Conservation (phyloP, 1,140 invertebrate genomes). For the Zophobas atratus region DNA sequence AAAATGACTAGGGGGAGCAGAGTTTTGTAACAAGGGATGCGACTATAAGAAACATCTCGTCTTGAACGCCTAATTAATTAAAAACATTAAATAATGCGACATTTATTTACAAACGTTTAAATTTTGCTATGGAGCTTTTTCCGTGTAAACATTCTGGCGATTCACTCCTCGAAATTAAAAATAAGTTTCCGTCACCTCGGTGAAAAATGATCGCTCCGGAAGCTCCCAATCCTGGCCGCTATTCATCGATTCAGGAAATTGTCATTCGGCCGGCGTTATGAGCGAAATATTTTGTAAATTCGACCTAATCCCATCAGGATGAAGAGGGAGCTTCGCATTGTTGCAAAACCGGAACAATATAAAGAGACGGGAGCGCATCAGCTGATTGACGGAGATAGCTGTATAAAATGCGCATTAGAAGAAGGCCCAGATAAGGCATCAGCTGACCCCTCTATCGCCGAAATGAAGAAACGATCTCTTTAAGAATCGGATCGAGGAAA, state of each 20-base stretch:
- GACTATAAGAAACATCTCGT: too few species aligned
- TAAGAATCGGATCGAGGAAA: conserved; percentile 8
- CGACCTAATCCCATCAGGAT: conserved; percentile 20
- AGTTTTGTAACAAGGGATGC: neutral
- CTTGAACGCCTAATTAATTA: too few species aligned
- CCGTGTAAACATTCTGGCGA: too few species aligned
- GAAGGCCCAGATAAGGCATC: conserved; percentile 32
- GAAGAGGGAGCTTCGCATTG: conserved; percentile 16
- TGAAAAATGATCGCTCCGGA: too few species aligned
- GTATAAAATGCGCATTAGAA: conserved; percentile 48
- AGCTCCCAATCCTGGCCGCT: too few species aligned
- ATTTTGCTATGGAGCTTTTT: too few species aligned
- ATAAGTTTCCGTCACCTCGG: too few species aligned
- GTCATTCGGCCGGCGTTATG: conserved; percentile 18
- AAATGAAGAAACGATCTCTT: conserved; percentile 41
- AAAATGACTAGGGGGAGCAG: neutral
- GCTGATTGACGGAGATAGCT: conserved; percentile 34
- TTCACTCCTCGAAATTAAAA: too few species aligned
- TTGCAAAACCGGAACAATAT: conserved; percentile 37
- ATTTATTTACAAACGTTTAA: too few species aligned
- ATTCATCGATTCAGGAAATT: neutral
- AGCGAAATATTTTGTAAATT: conserved; percentile 29
- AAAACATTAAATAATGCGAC: too few species aligned
- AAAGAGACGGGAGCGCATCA: conserved; percentile 14
- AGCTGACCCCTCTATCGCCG: conserved; percentile 42